Base-by-base conservation (phyloP, 2,888 invertebrate species). In the Stenurella melanura region DNA sequence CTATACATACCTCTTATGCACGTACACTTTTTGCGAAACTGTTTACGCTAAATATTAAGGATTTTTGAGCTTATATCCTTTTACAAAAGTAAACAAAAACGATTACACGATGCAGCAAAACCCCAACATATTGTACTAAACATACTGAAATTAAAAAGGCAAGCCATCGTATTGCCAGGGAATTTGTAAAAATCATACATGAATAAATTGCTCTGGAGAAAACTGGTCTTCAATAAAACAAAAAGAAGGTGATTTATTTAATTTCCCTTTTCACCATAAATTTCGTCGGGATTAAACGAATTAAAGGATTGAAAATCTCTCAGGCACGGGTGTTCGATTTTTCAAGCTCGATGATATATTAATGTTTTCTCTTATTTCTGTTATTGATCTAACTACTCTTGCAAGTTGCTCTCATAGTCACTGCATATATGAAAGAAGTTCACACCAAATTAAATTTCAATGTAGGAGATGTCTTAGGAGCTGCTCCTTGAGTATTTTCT, bases 81-180 rank as follows among this genome's bases (percentile, higher is more conserved):
- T 64, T 64, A 64, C 64, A 30, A 64, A 42, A 64, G 64, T 64
- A 34, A 64, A 64, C 64, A 64, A 42, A 64, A 42, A 64, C 11
- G 34, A 64, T 64, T 64, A 38, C 64, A 19, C 19, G 7, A 42
- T 42, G n/a, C n/a, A 12, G 17, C 18, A 38, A 42, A n/a, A 61
- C 0, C 26, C 26, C 30, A n/a, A 30, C 1, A 30, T 21, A 1
- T 7, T 30, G n/a, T n/a, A 30, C 34, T 61, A 61, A 61, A 61
- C 61, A 61, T 5, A 30, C 1, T 30, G 26, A 30, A 61, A n/a
- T 50, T n/a, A n/a, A 1, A 42, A 50, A 6, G n/a, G 6, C 50
- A 50, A n/a, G n/a, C 5, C n/a, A n/a, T 0, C 3, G 50, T n/a
- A 50, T 15, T n/a, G 50, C 6, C n/a, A 12, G n/a, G 5, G 3